These are phyloP conservation scores for Ciconia nigra DNA, from an alignment of 2,797 vertebrate genomes.

Conservation along the genomic window DNA sequence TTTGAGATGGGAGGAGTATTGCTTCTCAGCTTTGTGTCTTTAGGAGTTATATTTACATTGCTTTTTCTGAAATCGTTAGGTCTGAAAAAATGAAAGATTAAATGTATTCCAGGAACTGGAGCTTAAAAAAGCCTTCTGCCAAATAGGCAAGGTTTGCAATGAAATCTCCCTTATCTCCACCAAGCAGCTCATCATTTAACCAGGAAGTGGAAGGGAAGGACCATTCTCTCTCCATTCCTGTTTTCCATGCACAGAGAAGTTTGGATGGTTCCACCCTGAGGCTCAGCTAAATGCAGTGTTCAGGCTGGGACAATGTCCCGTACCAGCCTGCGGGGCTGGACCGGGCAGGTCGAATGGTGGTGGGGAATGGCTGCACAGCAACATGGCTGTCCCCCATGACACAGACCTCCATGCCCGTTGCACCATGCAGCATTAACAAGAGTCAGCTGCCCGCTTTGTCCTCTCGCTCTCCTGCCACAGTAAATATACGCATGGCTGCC, in stretches of 20 bases:
- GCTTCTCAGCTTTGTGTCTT: not conserved
- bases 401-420: not conserved
- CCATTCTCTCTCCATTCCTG: not conserved
- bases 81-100: not conserved
- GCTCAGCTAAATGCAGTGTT: not conserved
- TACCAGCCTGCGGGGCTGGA: not conserved
- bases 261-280: not conserved
- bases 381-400: not conserved
- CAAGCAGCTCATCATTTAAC: not conserved
- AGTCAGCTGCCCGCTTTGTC: not conserved
- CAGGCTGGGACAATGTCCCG: not conserved
- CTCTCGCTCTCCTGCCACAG: not conserved
- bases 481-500: rapidly evolving
- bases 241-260: not conserved
- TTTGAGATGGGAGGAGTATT: not conserved
- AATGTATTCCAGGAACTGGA: not conserved
- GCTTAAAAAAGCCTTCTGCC: not conserved
- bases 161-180: not conserved
- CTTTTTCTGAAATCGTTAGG: not conserved
- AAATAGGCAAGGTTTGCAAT: not conserved
- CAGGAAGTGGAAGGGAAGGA: not conserved
- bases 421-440: rapidly evolving
- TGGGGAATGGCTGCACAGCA: not conserved
- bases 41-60: not conserved
- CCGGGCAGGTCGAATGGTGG: rapidly evolving